Percentiles rank a stretch among this genome's conserved stretches.
phyloP scores from a whole-genome alignment of 2,797 vertebrate genomes.

The Ataeniobius toweri region DNA sequence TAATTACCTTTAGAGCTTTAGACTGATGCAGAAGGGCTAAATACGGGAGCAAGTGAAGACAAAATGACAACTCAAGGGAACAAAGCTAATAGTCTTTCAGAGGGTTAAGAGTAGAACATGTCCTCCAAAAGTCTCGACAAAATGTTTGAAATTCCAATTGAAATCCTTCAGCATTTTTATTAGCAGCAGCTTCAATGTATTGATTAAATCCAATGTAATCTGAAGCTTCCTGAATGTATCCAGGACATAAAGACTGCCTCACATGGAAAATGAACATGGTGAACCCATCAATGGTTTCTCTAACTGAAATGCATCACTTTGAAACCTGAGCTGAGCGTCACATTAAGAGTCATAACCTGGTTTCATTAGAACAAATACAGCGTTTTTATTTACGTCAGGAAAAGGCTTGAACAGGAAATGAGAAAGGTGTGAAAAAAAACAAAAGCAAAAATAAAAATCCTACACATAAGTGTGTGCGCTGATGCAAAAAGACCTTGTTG shows the following conservation, averaged over 20 bases:
- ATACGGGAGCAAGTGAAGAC: too few relatives aligned
- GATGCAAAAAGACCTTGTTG: background rate
- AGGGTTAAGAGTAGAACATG: background rate
- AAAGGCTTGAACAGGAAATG: background rate
- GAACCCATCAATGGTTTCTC: background rate
- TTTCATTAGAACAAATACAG: background rate
- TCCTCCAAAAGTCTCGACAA: background rate
- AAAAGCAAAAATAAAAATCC: background rate
- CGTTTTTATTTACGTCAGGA: background rate
- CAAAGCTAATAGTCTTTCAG: background rate
- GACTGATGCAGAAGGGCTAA: too few relatives aligned
- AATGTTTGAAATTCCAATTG: background rate
- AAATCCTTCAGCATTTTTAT: background rate
- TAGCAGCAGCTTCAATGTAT: background rate
- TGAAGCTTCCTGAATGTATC: background rate
- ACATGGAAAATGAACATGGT: background rate
- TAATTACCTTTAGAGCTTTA: too few relatives aligned
- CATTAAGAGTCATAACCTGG: conserved; percentile 2
- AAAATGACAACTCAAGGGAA: too few relatives aligned
- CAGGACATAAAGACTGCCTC: background rate
- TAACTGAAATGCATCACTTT: background rate
- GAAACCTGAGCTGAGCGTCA: background rate
- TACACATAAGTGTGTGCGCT: background rate
- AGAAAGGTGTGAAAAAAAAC: background rate
- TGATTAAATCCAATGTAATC: background rate